Percentiles rank a stretch among this genome's conserved stretches.
These are phyloP conservation scores for Cantharis lateralis DNA, from an alignment of 2,888 invertebrate genomes.

Conservation along the genomic window DNA sequence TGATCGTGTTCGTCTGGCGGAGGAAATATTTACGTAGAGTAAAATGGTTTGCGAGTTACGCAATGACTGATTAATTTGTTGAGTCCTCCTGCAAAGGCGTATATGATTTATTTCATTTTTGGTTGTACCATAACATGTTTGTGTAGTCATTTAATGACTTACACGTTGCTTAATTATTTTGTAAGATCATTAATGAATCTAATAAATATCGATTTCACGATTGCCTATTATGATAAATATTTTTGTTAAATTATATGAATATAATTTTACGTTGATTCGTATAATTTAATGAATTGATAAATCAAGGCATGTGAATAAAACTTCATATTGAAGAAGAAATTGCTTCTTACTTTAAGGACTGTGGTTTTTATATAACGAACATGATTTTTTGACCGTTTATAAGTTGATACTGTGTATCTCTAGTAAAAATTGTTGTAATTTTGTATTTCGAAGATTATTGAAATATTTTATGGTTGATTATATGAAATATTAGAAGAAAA, in stretches of 20 bases:
- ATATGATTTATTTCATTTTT: not conserved
- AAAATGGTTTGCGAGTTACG: not conserved
- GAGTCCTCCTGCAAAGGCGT: not conserved
- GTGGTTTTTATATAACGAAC: slow-evolving; percentile 30
- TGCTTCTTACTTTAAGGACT: slow-evolving; percentile 28
- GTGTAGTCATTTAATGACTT: slow-evolving; percentile 3
- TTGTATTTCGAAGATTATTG: slow-evolving; percentile 38
- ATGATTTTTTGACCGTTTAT: slow-evolving; percentile 28
- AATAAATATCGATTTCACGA: not conserved
- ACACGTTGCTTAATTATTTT: not conserved
- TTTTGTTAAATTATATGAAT: not conserved
- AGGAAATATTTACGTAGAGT: not conserved
- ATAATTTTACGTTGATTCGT: not conserved
- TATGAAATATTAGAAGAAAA: not conserved
- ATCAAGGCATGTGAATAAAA: slow-evolving; percentile 20
- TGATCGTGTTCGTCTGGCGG: not conserved
- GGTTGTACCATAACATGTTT: not conserved
- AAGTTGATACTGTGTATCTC: slow-evolving; percentile 60
- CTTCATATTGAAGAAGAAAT: slow-evolving; percentile 33
- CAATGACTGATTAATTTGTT: not conserved
- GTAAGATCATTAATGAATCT: not conserved
- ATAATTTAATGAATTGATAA: slow-evolving; percentile 7
- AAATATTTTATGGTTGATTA: slow-evolving; percentile 16
- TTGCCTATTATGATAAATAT: not conserved
- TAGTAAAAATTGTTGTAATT: slow-evolving; percentile 58